phyloP scores from a whole-genome alignment of 2,888 invertebrate genomes.

The Ariolimax columbianus region DNA sequence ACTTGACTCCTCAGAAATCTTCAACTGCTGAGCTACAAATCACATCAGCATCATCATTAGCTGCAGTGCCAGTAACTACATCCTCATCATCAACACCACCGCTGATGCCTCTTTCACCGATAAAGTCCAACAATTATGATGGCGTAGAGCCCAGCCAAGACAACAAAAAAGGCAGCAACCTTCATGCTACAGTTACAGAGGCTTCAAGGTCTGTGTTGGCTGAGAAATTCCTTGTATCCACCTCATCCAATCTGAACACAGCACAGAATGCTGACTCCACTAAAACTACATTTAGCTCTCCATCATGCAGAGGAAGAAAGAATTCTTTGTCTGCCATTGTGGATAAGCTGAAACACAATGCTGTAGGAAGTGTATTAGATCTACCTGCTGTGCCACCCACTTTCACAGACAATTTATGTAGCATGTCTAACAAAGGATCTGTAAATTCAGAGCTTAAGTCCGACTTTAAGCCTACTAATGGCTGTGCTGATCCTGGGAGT shows the following conservation, averaged over 20 bases:
- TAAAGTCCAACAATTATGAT: slow-evolving; percentile 23
- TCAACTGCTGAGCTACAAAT: slow-evolving; percentile 6
- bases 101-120: slow-evolving; percentile 6
- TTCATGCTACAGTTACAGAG: not conserved
- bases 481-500: not conserved
- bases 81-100: slow-evolving; percentile 48
- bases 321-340: slow-evolving; percentile 84
- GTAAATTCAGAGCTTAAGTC: slow-evolving; percentile 2
- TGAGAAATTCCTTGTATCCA: slow-evolving; percentile 10
- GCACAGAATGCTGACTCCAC: slow-evolving; percentile 47
- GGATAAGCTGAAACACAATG: slow-evolving; percentile 83
- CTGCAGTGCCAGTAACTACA: not conserved
- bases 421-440: not conserved
- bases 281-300: slow-evolving; percentile 41
- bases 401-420: not conserved
- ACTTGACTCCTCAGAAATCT: not conserved
- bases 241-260: slow-evolving; percentile 47
- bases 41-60: not conserved
- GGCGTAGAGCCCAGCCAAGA: not conserved
- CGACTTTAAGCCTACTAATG: not conserved
- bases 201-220: not conserved
- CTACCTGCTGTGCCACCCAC: not conserved
- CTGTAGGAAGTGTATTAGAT: slow-evolving; percentile 27
- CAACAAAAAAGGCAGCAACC: slow-evolving; percentile 29
- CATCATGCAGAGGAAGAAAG: slow-evolving; percentile 64